phyloP scores from a whole-genome alignment of 2,888 invertebrate genomes.

The Lobophora halterata region DNA sequence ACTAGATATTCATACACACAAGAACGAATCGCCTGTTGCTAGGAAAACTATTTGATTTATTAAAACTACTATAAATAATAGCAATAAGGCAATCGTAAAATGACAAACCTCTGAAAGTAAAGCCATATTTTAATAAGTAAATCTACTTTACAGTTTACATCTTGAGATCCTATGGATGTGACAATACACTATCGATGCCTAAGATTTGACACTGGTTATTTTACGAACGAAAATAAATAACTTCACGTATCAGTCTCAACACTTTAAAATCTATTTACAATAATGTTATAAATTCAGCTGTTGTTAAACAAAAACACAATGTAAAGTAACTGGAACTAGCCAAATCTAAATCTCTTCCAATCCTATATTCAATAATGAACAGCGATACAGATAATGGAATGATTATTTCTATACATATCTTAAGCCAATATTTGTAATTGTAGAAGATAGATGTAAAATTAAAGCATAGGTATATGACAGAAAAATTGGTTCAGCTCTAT shows the following conservation, averaged over 20 bases:
- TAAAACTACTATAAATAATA: constrained; percentile 2
- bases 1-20: too few relatives aligned
- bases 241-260: constrained; percentile 78
- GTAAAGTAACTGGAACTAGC: constrained; percentile 43
- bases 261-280: constrained; percentile 76
- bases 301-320: constrained; percentile 49
- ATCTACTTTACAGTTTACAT: constrained; percentile 51
- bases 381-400: constrained; percentile 52
- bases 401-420: constrained; percentile 51
- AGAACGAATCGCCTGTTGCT: too few relatives aligned
- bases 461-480: constrained; percentile 54
- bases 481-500: constrained; percentile 32
- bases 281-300: constrained; percentile 65
- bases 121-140: constrained; percentile 23
- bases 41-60: too few relatives aligned
- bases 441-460: constrained; percentile 48
- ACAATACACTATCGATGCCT: constrained; percentile 57
- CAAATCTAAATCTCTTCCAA: constrained; percentile 35
- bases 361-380: constrained; percentile 33
- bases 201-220: constrained; percentile 75
- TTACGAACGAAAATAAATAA: constrained; percentile 75
- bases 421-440: constrained; percentile 53
- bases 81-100: constrained; percentile 9
- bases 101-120: constrained; percentile 16
- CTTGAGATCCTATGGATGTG: constrained; percentile 64